Conservation (phyloP, 2,888 invertebrate species). For the Dynastes grantii region DNA sequence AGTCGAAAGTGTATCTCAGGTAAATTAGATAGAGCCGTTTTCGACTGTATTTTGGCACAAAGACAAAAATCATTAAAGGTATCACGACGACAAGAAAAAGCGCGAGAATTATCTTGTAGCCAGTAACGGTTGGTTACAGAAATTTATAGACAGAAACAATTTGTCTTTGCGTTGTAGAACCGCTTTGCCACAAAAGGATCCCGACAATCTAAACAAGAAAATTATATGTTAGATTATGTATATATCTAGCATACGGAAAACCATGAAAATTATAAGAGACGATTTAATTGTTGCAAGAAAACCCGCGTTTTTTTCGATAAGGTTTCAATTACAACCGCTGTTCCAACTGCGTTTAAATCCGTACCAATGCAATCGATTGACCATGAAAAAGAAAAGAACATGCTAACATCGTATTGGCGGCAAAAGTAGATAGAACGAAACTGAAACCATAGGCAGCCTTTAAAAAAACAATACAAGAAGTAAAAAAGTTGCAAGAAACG, state of each 20-base stretch:
- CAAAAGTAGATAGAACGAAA: neutral
- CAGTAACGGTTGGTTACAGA: conserved; percentile 15
- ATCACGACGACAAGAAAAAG: conserved; percentile 9
- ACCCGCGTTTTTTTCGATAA: conserved; percentile 12
- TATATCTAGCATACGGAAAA: no score
- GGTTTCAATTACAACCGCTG: neutral
- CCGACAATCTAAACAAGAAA: neutral
- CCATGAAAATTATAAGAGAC: neutral
- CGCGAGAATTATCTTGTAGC: conserved; percentile 4
- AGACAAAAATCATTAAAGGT: conserved; percentile 15
- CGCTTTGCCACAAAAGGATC: neutral
- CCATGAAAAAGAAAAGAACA: conserved; percentile 13
- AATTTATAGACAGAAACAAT: neutral
- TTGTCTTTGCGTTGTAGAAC: no score
- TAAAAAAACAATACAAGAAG: neutral
- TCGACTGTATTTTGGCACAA: conserved; percentile 7
- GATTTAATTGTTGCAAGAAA: conserved; percentile 9
- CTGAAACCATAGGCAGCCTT: neutral
- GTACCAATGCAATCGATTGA: neutral
- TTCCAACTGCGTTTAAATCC: neutral
- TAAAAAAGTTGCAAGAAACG: no score
- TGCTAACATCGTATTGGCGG: neutral
- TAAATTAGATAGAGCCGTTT: conserved; percentile 17
- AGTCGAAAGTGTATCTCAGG: conserved; percentile 8
- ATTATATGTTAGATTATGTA: no score